A percentile compares a stretch with the other conserved stretches of the same genome.
Evolutionary conservation across 30 jellyfish, hydroid and myxozoan species (phyloP).

Genomic region (Phacellophora camtschatica): DNA sequence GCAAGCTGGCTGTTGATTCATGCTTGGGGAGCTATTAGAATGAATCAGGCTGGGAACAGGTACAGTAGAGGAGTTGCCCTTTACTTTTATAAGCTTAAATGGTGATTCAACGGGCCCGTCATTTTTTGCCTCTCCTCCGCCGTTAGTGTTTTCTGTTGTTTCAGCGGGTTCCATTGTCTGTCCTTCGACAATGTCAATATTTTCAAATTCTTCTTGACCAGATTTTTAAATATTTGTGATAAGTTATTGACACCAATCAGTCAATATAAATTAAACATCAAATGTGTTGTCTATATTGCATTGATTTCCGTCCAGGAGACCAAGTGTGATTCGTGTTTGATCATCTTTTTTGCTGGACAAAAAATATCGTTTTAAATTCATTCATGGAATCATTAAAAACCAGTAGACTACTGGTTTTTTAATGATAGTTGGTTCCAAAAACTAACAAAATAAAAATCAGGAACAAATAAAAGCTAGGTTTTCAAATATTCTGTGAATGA

Average conservation of each 20-base stretch:
- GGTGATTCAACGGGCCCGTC: slow-evolving; percentile 61
- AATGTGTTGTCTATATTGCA: slow-evolving; percentile 42
- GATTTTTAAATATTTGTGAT: slow-evolving; percentile 29
- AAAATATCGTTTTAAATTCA: too few species aligned
- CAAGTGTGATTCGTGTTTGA: too few species aligned
- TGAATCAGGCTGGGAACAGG: slow-evolving; percentile 10
- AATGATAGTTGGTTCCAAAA: too few species aligned
- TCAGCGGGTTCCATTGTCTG: slow-evolving; percentile 48
- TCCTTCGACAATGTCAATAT: too few species aligned
- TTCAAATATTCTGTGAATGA: too few species aligned
- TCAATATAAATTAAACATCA: too few species aligned
- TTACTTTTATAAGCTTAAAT: slow-evolving; percentile 56
- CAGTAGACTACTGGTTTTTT: too few species aligned
- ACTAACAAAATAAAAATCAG: too few species aligned
- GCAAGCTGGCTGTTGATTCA: not conserved
- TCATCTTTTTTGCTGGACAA: too few species aligned
- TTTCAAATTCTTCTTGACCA: too few species aligned
- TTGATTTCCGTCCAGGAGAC: slow-evolving; percentile 32
- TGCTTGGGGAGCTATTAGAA: slow-evolving; percentile 20
- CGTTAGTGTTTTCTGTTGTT: not conserved
- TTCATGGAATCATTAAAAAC: too few species aligned
- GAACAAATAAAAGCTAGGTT: too few species aligned
- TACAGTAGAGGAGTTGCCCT: slow-evolving; percentile 33
- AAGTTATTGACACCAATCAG: slow-evolving; percentile 49
- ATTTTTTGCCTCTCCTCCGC: slow-evolving; percentile 2